phyloP scores from a whole-genome alignment of 2,113 vertebrate genomes.

The Tylochromis polylepis region DNA sequence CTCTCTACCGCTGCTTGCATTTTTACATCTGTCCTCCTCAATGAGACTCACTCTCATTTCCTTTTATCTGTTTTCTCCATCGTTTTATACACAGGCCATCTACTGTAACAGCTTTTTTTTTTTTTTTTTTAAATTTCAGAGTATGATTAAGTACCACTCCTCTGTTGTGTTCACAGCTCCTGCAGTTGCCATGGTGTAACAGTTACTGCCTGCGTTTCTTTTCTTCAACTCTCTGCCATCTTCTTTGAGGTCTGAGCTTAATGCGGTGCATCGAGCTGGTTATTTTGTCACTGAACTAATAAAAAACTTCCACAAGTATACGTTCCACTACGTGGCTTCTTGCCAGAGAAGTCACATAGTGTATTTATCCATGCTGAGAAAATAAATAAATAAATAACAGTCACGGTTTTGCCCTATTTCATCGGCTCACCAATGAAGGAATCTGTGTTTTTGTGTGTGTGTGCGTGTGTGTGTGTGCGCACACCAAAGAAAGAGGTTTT shows the following conservation, averaged over 20 bases:
- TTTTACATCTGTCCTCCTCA: neutral
- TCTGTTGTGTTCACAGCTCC: conserved; percentile 7
- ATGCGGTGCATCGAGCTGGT: neutral
- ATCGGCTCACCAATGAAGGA: neutral
- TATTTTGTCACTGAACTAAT: neutral
- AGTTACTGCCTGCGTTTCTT: neutral
- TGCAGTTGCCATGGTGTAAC: conserved; percentile 7
- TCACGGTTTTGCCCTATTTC: neutral
- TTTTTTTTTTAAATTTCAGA: neutral
- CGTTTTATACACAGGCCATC: neutral
- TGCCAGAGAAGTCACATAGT: neutral
- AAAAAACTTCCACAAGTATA: neutral
- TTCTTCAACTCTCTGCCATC: neutral
- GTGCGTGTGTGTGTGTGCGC: neutral
- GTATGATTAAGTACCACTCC: neutral
- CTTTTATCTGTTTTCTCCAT: neutral
- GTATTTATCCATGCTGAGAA: neutral
- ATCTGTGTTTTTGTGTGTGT: neutral
- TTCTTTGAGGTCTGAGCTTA: neutral
- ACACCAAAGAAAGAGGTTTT: neutral
- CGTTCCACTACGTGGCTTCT: neutral
- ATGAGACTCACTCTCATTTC: neutral
- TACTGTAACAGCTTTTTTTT: neutral
- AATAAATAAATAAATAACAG: conserved; percentile 14
- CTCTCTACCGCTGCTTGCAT: neutral